These are phyloP conservation scores for Steinernema khuongi DNA, from an alignment of 1,140 invertebrate genomes.

Conservation along the genomic window DNA sequence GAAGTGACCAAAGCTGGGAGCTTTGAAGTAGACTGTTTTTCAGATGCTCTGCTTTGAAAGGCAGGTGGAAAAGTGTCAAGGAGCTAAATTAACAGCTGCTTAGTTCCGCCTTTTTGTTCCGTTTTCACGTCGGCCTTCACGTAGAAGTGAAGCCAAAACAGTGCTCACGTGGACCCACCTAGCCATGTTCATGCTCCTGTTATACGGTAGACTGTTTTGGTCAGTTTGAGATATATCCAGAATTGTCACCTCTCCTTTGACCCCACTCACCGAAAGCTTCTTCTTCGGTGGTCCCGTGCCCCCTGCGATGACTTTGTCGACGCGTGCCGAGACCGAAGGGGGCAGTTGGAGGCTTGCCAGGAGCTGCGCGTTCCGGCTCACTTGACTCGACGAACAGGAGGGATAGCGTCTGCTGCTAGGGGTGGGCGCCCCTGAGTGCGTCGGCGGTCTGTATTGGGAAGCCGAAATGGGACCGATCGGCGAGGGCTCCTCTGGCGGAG, in stretches of 20 bases:
- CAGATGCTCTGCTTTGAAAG: no score
- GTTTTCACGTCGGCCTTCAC: no score
- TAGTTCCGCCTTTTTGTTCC: no score
- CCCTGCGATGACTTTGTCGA: constrained; percentile 54
- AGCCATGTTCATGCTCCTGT: no score
- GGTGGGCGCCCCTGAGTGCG: neutral
- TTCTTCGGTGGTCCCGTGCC: neutral
- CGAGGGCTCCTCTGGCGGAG: neutral
- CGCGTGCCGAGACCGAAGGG: constrained; percentile 54
- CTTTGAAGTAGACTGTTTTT: no score
- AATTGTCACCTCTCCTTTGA: no score
- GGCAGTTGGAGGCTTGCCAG: constrained; percentile 48
- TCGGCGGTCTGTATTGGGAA: neutral
- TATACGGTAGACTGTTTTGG: no score
- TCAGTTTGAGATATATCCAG: no score
- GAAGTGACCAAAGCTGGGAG: neutral
- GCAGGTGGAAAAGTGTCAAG: no score
- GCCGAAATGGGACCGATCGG: neutral
- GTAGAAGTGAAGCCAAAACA: no score
- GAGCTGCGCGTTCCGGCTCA: constrained; percentile 19
- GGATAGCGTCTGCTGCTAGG: neutral
- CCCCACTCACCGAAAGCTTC: neutral
- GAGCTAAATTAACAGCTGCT: no score
- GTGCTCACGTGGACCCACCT: no score
- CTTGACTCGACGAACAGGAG: neutral